A percentile compares a stretch with the other conserved stretches of the same genome.
Evolutionary conservation across 2,113 vertebrate genomes (phyloP).

Genomic region (Serinus canaria): DNA sequence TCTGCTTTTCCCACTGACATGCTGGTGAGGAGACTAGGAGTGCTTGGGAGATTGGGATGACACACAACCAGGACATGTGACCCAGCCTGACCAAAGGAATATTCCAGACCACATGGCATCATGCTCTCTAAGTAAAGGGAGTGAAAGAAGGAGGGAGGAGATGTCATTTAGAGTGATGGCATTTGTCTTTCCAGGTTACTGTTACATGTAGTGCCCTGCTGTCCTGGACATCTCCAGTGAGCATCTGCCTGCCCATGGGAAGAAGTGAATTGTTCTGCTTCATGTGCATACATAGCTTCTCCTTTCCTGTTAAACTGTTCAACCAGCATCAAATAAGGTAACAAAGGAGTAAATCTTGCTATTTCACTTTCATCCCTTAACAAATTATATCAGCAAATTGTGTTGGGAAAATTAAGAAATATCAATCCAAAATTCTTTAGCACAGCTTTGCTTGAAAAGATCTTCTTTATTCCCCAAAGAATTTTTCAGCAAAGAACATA

Average conservation of each 20-base stretch:
- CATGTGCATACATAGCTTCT: rapidly evolving
- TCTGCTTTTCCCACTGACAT: background rate
- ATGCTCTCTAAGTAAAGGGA: background rate
- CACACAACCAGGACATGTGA: background rate
- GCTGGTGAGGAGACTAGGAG: background rate
- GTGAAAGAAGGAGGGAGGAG: background rate
- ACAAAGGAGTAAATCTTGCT: background rate
- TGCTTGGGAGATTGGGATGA: background rate
- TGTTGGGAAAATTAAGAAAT: background rate
- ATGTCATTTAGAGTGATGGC: background rate
- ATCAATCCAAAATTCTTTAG: background rate
- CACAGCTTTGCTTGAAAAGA: background rate
- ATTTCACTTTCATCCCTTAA: background rate
- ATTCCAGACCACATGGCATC: background rate
- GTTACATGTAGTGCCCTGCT: background rate
- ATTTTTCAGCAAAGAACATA: background rate
- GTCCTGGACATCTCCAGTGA: background rate
- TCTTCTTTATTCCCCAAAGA: background rate
- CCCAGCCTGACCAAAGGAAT: background rate
- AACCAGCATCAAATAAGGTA: background rate
- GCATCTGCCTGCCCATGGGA: background rate
- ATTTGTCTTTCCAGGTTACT: background rate
- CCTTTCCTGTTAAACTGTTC: background rate
- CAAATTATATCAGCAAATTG: background rate
- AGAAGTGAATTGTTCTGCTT: background rate